These are phyloP conservation scores for Pipra filicauda DNA, from an alignment of 2,113 vertebrate genomes.

Conservation along the genomic window DNA sequence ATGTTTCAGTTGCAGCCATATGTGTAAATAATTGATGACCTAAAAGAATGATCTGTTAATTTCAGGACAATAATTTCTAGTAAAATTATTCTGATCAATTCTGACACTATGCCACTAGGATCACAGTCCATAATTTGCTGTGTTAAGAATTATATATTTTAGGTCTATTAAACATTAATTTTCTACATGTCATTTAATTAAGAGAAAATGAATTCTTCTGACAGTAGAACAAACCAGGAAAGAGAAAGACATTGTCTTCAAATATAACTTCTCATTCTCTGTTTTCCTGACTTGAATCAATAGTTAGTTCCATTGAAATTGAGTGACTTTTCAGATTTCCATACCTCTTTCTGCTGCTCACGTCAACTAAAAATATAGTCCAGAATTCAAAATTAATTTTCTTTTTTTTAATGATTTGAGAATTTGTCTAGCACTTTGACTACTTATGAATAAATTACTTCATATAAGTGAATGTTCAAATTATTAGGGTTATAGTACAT, in stretches of 20 bases:
- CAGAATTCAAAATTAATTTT: not conserved
- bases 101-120: constrained; percentile 43
- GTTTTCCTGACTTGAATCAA: not conserved
- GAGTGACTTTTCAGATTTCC: not conserved
- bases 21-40: constrained; percentile 35
- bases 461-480: not conserved
- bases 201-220: constrained; percentile 17
- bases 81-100: constrained; percentile 69
- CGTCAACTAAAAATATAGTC: not conserved
- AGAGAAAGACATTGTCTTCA: not conserved
- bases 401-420: not conserved
- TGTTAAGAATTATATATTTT: constrained; percentile 48
- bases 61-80: constrained; percentile 24
- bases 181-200: constrained; percentile 49
- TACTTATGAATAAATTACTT: not conserved
- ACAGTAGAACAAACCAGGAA: constrained; percentile 15
- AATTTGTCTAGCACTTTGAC: not conserved
- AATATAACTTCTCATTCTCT: not conserved
- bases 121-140: constrained; percentile 40
- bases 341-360: not conserved
- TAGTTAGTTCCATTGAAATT: not conserved
- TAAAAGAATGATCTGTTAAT: constrained; percentile 64
- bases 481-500: not conserved
- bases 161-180: constrained; percentile 50
- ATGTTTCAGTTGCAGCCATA: constrained; percentile 21